Evolutionary conservation across 2,113 vertebrate genomes (phyloP).

Genomic region (Pleuronectes platessa): DNA sequence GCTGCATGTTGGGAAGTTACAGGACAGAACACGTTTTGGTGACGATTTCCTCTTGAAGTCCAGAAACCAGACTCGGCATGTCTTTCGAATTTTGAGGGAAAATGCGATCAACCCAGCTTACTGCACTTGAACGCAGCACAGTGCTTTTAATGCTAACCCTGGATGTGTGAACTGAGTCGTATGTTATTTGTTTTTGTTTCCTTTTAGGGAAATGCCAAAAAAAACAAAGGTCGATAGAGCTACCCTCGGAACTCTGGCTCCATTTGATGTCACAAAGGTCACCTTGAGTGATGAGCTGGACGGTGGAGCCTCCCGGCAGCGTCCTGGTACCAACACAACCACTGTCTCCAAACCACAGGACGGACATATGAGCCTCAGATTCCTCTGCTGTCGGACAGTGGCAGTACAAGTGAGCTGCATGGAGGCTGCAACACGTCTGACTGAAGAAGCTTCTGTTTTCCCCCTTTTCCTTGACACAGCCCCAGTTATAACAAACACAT

Average conservation of each 20-base stretch:
- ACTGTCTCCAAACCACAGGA: constrained; percentile 47
- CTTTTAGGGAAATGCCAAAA: constrained; percentile 93
- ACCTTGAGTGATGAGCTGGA: constrained; percentile 30
- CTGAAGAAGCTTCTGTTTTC: constrained; percentile 40
- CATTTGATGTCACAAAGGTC: constrained; percentile 30
- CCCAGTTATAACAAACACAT: constrained; percentile 40
- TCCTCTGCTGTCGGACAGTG: constrained; percentile 29
- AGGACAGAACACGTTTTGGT: constrained; percentile 59
- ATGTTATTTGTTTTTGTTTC: not conserved
- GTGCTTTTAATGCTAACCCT: not conserved
- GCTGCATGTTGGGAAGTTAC: constrained; percentile 30
- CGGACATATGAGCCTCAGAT: constrained; percentile 29
- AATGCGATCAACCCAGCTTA: not conserved
- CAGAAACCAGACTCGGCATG: constrained; percentile 51
- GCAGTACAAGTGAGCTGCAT: constrained; percentile 21
- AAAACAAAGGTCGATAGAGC: constrained; percentile 94
- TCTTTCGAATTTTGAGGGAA: constrained; percentile 13
- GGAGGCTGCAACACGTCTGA: constrained; percentile 38
- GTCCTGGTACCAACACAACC: constrained; percentile 44
- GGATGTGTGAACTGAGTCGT: not conserved
- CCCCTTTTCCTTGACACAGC: constrained; percentile 20
- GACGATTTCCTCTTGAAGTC: constrained; percentile 35
- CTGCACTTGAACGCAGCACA: constrained; percentile 19
- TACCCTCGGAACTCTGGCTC: constrained; percentile 29
- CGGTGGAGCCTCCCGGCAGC: constrained; percentile 41